A percentile compares a stretch with the other conserved stretches of the same genome.
Conservation (phyloP, 2,797 vertebrate genomes). For the Yasuhikotakia modesta region DNA sequence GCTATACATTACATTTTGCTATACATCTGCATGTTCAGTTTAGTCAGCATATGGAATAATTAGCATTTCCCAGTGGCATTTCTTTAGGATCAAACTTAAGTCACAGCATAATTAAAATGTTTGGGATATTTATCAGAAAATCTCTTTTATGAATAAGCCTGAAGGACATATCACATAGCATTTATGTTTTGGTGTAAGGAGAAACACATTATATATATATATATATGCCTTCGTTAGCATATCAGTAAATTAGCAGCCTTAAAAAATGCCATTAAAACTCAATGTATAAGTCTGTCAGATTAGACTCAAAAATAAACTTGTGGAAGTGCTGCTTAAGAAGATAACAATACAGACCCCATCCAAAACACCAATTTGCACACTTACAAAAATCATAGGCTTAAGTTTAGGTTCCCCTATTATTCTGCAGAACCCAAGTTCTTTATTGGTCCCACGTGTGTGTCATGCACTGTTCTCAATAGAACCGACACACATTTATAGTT, state of each 20-base stretch:
- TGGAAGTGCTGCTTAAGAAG: not conserved
- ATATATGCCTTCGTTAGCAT: not conserved
- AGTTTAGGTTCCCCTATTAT: not conserved
- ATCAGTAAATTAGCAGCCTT: conserved; percentile 18
- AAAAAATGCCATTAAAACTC: conserved; percentile 1
- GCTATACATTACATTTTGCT: not conserved
- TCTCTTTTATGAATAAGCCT: conserved; percentile 18
- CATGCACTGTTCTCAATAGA: not conserved
- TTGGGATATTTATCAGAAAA: conserved; percentile 15
- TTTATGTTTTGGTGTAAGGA: conserved; percentile 16
- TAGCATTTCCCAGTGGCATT: conserved; percentile 22
- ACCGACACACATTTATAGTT: conserved; percentile 1
- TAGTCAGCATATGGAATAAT: not conserved
- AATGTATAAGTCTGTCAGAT: not conserved
- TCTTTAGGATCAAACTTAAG: conserved; percentile 4
- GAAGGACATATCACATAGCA: conserved; percentile 8
- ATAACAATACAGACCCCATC: not conserved
- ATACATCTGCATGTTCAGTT: not conserved
- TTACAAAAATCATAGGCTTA: not conserved
- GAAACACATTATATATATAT: not conserved
- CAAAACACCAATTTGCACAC: not conserved
- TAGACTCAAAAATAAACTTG: not conserved
- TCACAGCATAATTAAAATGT: conserved; percentile 35
- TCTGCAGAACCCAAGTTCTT: not conserved
- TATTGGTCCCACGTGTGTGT: not conserved